Evolutionary conservation across 2,888 invertebrate species (phyloP), one percentile per base, ranked within the genome.

Genomic region (Lepeophtheirus nordmannii): DNA sequence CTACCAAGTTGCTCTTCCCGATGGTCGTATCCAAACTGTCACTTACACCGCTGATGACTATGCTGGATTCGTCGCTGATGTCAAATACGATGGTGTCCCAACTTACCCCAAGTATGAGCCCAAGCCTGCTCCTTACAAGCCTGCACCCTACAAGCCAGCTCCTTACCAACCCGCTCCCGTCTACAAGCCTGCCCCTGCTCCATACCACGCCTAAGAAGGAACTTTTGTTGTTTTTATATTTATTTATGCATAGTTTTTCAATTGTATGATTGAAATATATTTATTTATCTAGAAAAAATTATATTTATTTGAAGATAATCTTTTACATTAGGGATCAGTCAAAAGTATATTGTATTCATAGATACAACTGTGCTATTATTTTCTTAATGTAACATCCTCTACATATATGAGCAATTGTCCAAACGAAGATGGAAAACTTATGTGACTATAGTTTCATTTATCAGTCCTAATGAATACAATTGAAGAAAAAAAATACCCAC

Each of bases 31-130:
- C 58, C 65, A 65, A 30, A 65, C 65, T 23, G 58, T 58, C 8
- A 65, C 65, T 14, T 65, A 65, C 65, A 65, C 65, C 65, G 65
- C 57, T 37, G 65, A 65, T 38, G 56, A 65, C 65, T 65, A 65
- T 58, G 56, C 53, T 58, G 65, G 65, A 17, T 65, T 56, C 58
- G 37, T 58, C 58, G 58, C 65, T 65, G 65, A 63, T 56, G 63
- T 63, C 22, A 63, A 63, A 53, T 63, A 63, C 63, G 22, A 22
- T 7, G 63, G 63, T 14, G 56, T 30, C 22, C 56, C 63, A 20
- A 30, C 30, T 53, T 63, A 63, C 63, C 63, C 63, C 63, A 63
- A 63, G 63, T 63, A 63, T 53, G 63, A 63, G 22, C 53, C 53
- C 8, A 46, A 46, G 53, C 63, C 63, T 53, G 38, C 22, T 11